A percentile compares a stretch with the other conserved stretches of the same genome.
Evolutionary conservation across 1,140 invertebrate species (phyloP).

Genomic region (Pogonomyrmex californicus): DNA sequence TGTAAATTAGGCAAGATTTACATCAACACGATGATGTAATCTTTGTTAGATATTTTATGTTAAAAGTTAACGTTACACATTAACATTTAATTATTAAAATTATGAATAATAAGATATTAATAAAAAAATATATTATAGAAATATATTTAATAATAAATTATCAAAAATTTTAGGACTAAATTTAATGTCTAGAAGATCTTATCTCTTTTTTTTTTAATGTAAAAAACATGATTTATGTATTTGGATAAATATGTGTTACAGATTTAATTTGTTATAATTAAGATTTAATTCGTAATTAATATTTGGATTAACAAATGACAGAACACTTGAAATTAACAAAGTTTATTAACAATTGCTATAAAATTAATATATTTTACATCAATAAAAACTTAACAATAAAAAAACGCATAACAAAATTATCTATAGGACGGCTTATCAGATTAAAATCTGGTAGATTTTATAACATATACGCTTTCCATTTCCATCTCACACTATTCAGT

Average conservation of each 20-base stretch:
- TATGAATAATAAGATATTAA: background rate
- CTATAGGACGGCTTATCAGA: constrained; percentile 8
- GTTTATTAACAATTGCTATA: constrained; percentile 64
- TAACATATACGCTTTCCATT: background rate
- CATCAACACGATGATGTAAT: background rate
- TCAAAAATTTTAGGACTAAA: background rate
- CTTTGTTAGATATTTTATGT: background rate
- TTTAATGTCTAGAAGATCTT: background rate
- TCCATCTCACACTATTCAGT: background rate
- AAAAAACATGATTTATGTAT: background rate
- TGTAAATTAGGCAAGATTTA: background rate
- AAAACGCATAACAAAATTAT: constrained; percentile 68
- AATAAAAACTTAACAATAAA: constrained; percentile 72
- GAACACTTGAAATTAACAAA: background rate
- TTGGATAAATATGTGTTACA: background rate
- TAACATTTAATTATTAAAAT: constrained; percentile 7
- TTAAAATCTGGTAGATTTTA: background rate
- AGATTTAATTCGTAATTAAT: background rate
- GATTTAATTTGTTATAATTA: background rate
- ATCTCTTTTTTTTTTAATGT: background rate
- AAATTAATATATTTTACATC: constrained; percentile 26
- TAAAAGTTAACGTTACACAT: background rate
- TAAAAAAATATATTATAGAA: background rate
- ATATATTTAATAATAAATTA: no score
- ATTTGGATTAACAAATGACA: background rate